A percentile compares a stretch with the other conserved stretches of the same genome.
These are phyloP conservation scores for Eudemis profundana DNA, from an alignment of 2,888 invertebrate species.

Conservation along the genomic window DNA sequence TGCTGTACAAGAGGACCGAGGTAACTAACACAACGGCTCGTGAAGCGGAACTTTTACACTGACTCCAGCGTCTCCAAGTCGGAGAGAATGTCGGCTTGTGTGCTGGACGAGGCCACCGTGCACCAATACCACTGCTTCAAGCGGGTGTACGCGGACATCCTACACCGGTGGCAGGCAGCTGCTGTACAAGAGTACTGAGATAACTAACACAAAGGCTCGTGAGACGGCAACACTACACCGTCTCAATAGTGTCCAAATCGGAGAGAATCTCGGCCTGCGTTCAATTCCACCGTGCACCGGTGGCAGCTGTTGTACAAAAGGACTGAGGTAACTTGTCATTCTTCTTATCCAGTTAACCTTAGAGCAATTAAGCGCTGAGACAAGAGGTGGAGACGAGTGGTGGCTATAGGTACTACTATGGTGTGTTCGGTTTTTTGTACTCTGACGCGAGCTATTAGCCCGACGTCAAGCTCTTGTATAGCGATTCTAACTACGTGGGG, in stretches of 20 bases:
- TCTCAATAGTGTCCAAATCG: neutral
- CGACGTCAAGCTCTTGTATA: no score
- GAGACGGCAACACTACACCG: neutral
- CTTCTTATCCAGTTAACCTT: no score
- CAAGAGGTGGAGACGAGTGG: no score
- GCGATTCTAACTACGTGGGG: no score
- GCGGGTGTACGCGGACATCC: constrained; percentile 93
- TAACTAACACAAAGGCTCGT: constrained; percentile 60
- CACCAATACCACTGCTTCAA: constrained; percentile 93
- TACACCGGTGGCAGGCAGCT: constrained; percentile 95
- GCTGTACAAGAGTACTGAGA: constrained; percentile 91
- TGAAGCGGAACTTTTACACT: neutral
- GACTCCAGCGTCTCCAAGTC: constrained; percentile 53
- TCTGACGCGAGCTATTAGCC: no score
- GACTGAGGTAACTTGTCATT: no score
- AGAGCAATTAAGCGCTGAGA: no score
- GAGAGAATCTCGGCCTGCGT: neutral
- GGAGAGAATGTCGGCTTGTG: constrained; percentile 49
- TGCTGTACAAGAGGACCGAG: constrained; percentile 91
- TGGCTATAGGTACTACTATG: no score
- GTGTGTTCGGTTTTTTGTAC: no score
- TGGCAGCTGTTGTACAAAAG: no score
- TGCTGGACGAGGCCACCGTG: constrained; percentile 76
- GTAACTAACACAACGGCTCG: constrained; percentile 67
- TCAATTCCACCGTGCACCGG: no score